These are phyloP conservation scores for Drosophila ogumai DNA, from an alignment of 1,140 invertebrate species.

Conservation along the genomic window DNA sequence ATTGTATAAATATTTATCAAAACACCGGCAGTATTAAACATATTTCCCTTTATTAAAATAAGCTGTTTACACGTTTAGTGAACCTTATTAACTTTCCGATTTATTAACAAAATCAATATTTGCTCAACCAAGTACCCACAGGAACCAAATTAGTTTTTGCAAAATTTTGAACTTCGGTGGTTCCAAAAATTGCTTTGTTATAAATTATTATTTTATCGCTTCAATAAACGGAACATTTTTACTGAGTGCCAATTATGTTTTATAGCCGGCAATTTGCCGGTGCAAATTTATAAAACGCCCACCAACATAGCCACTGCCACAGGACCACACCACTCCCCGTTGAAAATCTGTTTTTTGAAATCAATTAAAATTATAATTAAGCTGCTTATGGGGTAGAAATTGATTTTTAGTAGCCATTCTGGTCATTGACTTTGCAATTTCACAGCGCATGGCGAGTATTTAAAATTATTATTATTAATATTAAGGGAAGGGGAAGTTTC, in stretches of 20 bases:
- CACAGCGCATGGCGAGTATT: constrained; percentile 3
- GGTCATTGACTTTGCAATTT: constrained; percentile 42
- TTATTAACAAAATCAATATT: constrained; percentile 18
- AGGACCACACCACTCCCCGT: neutral
- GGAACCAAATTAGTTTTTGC: constrained; percentile 18
- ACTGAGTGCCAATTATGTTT: constrained; percentile 33
- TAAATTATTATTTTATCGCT: constrained; percentile 57
- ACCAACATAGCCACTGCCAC: neutral
- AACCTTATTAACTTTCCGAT: constrained; percentile 2
- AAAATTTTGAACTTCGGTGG: constrained; percentile 14
- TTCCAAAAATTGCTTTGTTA: constrained; percentile 26
- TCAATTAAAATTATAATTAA: constrained; percentile 74
- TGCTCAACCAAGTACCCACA: neutral
- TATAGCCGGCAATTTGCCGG: constrained; percentile 48
- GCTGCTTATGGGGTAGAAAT: constrained; percentile 59
- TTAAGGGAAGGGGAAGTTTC: neutral
- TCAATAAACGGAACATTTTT: constrained; percentile 42
- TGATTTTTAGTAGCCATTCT: constrained; percentile 58
- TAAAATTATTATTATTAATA: constrained; percentile 31
- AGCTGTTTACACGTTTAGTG: neutral
- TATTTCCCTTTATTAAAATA: neutral
- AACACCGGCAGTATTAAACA: neutral
- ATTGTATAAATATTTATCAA: neutral
- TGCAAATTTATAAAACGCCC: constrained; percentile 16
- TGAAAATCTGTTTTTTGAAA: constrained; percentile 58